phyloP scores from a whole-genome alignment of 2,113 vertebrate species.

The Steatornis caripensis region DNA sequence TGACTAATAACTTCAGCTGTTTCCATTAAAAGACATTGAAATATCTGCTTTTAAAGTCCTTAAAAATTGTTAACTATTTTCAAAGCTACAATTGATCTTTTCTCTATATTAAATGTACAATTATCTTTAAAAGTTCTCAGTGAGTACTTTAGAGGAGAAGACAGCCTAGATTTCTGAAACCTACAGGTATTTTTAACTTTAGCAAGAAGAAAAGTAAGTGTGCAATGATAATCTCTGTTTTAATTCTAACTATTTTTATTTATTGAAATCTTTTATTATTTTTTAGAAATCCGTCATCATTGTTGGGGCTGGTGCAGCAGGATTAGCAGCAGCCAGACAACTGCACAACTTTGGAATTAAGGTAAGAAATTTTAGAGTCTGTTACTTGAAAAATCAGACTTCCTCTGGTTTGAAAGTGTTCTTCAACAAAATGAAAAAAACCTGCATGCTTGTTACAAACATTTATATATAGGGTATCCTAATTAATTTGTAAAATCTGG shows the following conservation, averaged over 20 bases:
- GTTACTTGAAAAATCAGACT: background rate
- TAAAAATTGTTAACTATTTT: background rate
- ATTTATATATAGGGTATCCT: background rate
- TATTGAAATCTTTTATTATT: background rate
- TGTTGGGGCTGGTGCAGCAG: constrained; percentile 90
- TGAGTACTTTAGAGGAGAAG: background rate
- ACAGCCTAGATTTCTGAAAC: background rate
- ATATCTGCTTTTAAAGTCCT: background rate
- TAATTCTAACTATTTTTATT: background rate
- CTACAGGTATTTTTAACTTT: background rate
- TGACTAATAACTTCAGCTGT: background rate
- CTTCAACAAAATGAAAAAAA: background rate
- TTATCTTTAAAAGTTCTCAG: background rate
- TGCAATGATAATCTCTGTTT: background rate
- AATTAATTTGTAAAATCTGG: background rate
- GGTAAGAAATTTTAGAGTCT: constrained; percentile 68
- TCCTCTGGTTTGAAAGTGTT: background rate
- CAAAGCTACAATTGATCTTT: background rate
- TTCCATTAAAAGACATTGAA: background rate
- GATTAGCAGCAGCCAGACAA: constrained; percentile 91
- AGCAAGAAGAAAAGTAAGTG: background rate
- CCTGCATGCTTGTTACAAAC: background rate
- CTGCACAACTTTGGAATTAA: constrained; percentile 94
- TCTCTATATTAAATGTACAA: background rate
- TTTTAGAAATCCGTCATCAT: constrained; percentile 86